These are phyloP conservation scores for Trichechus manatus DNA, from an alignment of 2,113 vertebrate species.

Conservation along the genomic window DNA sequence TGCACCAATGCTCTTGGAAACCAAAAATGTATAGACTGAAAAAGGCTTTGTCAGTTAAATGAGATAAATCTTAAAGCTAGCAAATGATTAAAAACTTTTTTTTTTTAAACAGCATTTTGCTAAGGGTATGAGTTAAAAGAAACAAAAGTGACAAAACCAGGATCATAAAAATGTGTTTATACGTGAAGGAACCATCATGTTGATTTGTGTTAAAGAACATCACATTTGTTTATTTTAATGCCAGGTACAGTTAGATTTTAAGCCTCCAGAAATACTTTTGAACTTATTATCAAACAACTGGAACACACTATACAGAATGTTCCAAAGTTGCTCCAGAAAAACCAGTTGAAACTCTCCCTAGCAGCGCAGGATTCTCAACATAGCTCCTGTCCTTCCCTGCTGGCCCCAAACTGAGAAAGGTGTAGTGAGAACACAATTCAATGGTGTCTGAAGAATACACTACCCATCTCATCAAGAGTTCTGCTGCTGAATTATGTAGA, in stretches of 20 bases:
- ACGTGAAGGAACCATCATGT: too few species aligned
- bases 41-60: too few species aligned
- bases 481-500: not conserved
- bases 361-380: not conserved
- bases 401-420: not conserved
- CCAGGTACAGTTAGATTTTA: not conserved
- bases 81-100: too few species aligned
- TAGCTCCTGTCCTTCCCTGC: not conserved
- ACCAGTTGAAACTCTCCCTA: not conserved
- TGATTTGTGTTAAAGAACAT: not conserved
- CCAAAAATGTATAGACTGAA: not conserved
- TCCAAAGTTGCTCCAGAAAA: not conserved
- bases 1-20: not conserved
- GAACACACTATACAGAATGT: not conserved
- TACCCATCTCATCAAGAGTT: not conserved
- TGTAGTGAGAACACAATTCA: not conserved
- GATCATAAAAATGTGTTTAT: not conserved
- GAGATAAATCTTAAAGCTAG: too few species aligned
- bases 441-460: not conserved
- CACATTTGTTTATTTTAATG: not conserved
- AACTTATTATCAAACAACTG: not conserved
- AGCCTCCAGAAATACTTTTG: not conserved
- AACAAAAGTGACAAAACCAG: not conserved
- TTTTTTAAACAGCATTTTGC: not conserved
- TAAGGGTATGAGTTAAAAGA: not conserved